These are phyloP conservation scores for Siniperca knerii DNA, from an alignment of 2,113 vertebrate genomes.

Conservation along the genomic window DNA sequence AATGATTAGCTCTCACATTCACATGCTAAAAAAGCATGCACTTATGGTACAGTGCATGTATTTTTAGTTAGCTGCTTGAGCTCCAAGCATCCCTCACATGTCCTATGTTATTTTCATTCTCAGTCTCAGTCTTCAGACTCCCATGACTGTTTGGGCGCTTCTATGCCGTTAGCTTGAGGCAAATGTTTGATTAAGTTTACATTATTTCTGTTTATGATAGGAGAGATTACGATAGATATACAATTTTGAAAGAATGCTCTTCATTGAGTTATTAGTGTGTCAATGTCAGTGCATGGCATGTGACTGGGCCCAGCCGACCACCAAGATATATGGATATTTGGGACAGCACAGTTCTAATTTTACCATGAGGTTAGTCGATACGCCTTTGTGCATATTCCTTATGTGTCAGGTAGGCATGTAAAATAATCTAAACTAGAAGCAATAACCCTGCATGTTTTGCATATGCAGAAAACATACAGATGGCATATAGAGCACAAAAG, in stretches of 20 bases:
- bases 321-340: background rate
- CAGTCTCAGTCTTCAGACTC: background rate
- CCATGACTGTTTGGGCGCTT: background rate
- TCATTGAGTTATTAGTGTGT: background rate
- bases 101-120: conserved; percentile 28
- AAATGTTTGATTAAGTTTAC: background rate
- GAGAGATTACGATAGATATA: background rate
- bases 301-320: background rate
- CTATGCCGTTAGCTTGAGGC: background rate
- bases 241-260: background rate
- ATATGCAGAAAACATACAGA: background rate
- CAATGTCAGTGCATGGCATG: background rate
- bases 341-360: conserved; percentile 3
- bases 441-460: background rate
- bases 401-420: background rate
- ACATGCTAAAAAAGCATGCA: conserved; percentile 35
- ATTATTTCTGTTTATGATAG: background rate
- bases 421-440: background rate
- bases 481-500: background rate
- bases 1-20: conserved; percentile 16
- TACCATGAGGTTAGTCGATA: background rate
- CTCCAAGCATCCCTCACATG: conserved; percentile 38
- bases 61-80: conserved; percentile 49
- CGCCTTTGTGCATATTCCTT: no score
- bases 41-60: conserved; percentile 26